Evolutionary conservation across 2,113 vertebrate species (phyloP).

Genomic region (Chloropsis cyanopogon): DNA sequence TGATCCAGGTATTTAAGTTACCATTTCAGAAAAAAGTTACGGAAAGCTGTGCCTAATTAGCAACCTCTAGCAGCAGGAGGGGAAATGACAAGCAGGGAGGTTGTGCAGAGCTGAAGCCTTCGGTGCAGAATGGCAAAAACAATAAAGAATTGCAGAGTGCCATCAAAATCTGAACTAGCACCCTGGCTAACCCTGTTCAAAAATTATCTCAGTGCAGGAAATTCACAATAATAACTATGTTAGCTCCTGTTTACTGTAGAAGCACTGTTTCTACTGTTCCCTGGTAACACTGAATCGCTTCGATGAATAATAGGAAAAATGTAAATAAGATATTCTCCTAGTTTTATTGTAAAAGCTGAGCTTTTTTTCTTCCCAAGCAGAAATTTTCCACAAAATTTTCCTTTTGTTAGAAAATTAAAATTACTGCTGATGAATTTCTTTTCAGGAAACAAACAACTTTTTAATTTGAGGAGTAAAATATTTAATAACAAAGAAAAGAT

Average conservation of each 20-base stretch:
- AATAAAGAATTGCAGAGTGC: neutral
- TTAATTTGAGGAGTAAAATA: neutral
- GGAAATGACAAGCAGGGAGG: neutral
- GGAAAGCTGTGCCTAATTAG: neutral
- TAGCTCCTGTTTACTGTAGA: neutral
- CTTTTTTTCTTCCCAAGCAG: neutral
- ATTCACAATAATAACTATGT: neutral
- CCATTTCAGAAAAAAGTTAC: neutral
- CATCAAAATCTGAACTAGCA: neutral
- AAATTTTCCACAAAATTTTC: neutral
- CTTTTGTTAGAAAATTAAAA: neutral
- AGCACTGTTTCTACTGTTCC: neutral
- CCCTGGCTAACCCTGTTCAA: neutral
- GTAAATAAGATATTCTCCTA: neutral
- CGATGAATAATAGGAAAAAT: neutral
- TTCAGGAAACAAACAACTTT: neutral
- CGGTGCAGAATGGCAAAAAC: neutral
- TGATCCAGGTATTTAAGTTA: neutral
- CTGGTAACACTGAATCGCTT: neutral
- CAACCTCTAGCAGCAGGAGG: neutral
- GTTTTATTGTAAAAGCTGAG: neutral
- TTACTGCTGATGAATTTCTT: neutral
- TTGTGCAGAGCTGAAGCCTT: neutral
- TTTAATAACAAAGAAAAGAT: neutral
- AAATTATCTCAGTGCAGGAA: neutral